phyloP scores from a whole-genome alignment of 2,888 invertebrate genomes.

The Entomobrya proxima region DNA sequence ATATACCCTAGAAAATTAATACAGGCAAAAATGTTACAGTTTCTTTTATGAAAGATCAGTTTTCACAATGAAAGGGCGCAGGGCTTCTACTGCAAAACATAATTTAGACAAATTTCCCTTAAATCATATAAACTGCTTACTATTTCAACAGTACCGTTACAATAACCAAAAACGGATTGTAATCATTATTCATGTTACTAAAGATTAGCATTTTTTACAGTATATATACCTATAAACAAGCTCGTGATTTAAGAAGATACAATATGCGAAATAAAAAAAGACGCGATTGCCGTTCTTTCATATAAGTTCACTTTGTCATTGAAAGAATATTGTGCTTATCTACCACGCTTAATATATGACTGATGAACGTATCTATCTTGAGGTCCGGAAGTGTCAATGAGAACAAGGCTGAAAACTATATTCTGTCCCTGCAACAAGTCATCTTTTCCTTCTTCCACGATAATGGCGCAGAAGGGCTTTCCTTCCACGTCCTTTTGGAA shows the following conservation, averaged over 20 bases:
- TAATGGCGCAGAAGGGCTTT: slow-evolving; percentile 73
- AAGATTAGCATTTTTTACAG: background rate
- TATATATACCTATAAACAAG: slow-evolving; percentile 40
- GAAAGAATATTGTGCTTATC: slow-evolving; percentile 17
- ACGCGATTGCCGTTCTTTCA: background rate
- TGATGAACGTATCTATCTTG: slow-evolving; percentile 73
- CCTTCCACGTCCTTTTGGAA: slow-evolving; percentile 72
- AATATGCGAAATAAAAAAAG: slow-evolving; percentile 48
- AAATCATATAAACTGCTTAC: too few relatives aligned
- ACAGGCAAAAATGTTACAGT: background rate
- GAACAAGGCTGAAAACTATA: slow-evolving; percentile 69
- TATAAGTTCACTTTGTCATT: background rate
- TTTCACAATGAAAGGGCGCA: background rate
- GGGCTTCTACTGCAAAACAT: background rate
- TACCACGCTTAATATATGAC: slow-evolving; percentile 56
- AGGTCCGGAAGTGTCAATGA: slow-evolving; percentile 72
- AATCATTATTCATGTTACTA: background rate
- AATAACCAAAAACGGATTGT: background rate
- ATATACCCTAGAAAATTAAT: background rate
- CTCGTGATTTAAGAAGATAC: slow-evolving; percentile 42
- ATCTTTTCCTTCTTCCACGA: slow-evolving; percentile 70
- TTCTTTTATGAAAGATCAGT: slow-evolving; percentile 1
- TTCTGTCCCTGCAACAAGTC: slow-evolving; percentile 65
- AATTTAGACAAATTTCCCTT: too few relatives aligned
- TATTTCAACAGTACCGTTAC: background rate